Base-by-base conservation (phyloP, 64 coral and sea anemone genomes). In the Porites lutea region DNA sequence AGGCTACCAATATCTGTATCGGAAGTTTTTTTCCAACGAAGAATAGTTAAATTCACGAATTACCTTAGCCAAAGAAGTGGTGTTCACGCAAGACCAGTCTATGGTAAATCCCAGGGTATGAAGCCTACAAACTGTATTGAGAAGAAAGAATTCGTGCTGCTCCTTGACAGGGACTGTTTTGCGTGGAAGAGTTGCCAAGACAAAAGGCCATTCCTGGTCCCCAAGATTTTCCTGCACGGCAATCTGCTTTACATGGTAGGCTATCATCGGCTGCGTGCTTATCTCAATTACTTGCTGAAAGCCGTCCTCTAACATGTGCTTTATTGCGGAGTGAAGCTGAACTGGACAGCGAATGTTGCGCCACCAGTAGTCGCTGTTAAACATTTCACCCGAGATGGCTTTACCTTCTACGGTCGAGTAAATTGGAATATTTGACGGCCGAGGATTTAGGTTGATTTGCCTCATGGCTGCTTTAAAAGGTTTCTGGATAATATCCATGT, bases 311-410 rank as follows among this genome's bases (percentile, higher is more conserved):
- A 93, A 22, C 52, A 74, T 14, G 43, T 78, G 15, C 21, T 79
- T 80, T 72, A 88, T 72, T 1, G 95, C 91, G 52, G 59, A 54
- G 16, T 86, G 48, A 54, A 96, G 93, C 20, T 71, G 68, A 8
- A 93, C 95, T 66, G 95, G 87, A 54, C 73, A 67, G 69, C 95
- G 91, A 54, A 96, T 84, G 55, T 96, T 96, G 11, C 61, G 54
- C 95, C 95, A 96, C 95, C 95, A 96, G 64, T 96, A 93, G 50
- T 76, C 21, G n/a, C 18, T 4, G n/a, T 87, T 64, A 45, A 96
- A 71, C 9, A 63, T 5, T 53, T 67, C 54, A 19, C 85, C 90
- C 5, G 79, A 52, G 43, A 93, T 50, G 46, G 55, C 58, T 15
- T 83, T 74, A 13, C 95, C 95, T 59, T 67, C 52, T 11, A 96